A percentile compares a stretch with the other conserved stretches of the same genome.
Evolutionary conservation across 2,113 vertebrate species (phyloP).

Genomic region (mouse (Mus musculus)): GRCm39 chr5:16463501-16464000

Average conservation of each 20-base stretch:
- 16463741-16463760: background rate
- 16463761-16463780: slow-evolving; percentile 30
- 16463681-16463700: background rate
- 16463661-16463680: background rate
- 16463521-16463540: background rate
- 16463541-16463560: background rate
- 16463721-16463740: background rate
- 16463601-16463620: background rate
- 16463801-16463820: background rate
- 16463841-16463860: background rate
- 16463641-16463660: background rate
- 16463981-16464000: too few relatives aligned
- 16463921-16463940: too few relatives aligned
- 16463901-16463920: background rate
- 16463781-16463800: slow-evolving; percentile 61
- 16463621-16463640: background rate
- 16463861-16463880: background rate
- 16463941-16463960: too few relatives aligned
- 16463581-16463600: background rate
- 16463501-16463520: background rate
- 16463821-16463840: slow-evolving; percentile 4
- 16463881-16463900: background rate
- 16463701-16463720: background rate
- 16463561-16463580: background rate
- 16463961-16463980: too few relatives aligned